Percentiles rank a stretch among this genome's conserved stretches.
Conservation (phyloP, 2,797 vertebrate species). For the Orientallactaga sibirica region DNA sequence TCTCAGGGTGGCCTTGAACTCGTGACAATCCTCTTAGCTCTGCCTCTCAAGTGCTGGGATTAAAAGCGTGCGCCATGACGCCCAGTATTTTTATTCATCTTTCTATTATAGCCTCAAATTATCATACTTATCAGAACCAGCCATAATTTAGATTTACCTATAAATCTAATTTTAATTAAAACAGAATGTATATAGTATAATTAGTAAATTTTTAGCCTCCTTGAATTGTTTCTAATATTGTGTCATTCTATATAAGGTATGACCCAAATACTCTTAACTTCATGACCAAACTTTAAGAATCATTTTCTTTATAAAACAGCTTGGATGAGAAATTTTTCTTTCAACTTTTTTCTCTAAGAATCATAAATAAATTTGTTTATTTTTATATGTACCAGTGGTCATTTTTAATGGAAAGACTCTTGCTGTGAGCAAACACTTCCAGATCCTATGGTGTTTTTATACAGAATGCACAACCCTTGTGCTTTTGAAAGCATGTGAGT, state of each 20-base stretch:
- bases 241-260: slow-evolving; percentile 8
- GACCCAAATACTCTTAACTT: background rate
- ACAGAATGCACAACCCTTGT: background rate
- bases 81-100: background rate
- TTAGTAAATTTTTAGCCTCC: background rate
- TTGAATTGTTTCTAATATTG: background rate
- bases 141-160: background rate
- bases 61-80: no score
- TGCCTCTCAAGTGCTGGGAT: no score
- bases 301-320: background rate
- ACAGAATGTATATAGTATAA: background rate
- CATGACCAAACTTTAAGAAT: background rate
- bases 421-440: background rate
- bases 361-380: slow-evolving; percentile 47
- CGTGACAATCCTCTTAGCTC: no score
- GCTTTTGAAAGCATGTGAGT: background rate
- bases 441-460: slow-evolving; percentile 43
- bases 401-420: background rate
- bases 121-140: background rate
- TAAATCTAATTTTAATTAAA: slow-evolving; percentile 40
- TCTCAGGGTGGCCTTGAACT: no score
- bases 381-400: slow-evolving; percentile 8
- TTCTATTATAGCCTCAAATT: background rate
- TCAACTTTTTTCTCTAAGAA: slow-evolving; percentile 24
- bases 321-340: slow-evolving; percentile 17